Evolutionary conservation across 2,888 invertebrate genomes (phyloP), one percentile per base, ranked within the genome.

Genomic region (Epinotia ramella): DNA sequence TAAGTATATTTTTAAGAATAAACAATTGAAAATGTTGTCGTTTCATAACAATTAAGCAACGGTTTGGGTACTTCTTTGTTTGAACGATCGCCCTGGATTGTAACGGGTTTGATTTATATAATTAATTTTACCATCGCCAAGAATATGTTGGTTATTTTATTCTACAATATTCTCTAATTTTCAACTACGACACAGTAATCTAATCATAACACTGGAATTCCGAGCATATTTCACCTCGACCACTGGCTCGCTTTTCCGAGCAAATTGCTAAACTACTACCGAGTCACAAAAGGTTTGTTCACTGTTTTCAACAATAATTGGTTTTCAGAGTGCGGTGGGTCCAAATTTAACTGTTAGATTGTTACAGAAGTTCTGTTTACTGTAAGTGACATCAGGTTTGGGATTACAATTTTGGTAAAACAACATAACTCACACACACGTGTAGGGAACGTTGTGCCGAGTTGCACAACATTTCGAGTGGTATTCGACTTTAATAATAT

Each of bases 291-390:
- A 78, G 78, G 77, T 73, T 73, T 73, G 71, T 72, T 69, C 78
- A 80, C 75, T 83, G 84, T 86, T 87, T 78, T 79, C 80, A 85
- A 87, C 84, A 86, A 85, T 87, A 87, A 88, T 88, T 88, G 84
- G 86, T 86, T 87, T 86, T 84, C 81, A 81, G 84, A 87, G 84
- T 84, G 78, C 82, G 64, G 69, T 65, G 76, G 77, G 78, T 78
- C 77, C 78, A 77, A 79, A 80, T 80, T 67, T 67, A 78, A 78
- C 78, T 77, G 46, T 73, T 73, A 68, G 63, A 77, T 28, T 24
- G 56, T 62, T 72, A 64, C 71, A 40, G 62, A 56, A 78, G 65
- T 78, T 78, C 49, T 78, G 73, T 70, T 69, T 70, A 63, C 62
- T 67, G 69, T 9, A 62, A 60, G 62, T 46, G 73, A 66, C 64